Base-by-base conservation (phyloP, 2,888 invertebrate genomes). In the Eristalis tenax region DNA sequence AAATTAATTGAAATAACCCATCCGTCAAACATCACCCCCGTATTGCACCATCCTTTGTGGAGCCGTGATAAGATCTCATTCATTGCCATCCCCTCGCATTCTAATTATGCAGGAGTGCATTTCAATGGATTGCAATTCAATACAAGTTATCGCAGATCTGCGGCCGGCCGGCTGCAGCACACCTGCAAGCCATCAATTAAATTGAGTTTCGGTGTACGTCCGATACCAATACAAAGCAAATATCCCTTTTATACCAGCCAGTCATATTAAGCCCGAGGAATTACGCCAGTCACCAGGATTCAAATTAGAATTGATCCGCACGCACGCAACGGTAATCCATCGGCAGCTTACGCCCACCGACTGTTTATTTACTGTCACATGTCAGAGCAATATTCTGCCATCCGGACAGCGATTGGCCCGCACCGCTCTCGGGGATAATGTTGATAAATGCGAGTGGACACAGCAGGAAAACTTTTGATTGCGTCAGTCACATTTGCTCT, bases 161-260 rank as follows among this genome's bases (percentile, higher is more conserved):
- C 26, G 59, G n/a, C n/a, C 6, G 26, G 59, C 15, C 26, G 18
- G 26, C 13, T 28, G 59, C 15, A 59, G 26, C 38, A 38, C 57
- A 23, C 15, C 23, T 70, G 59, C 59, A 59, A 59, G 26, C 22
- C 35, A 70, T 70, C 70, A 70, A 70, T 22, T 59, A 23, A 70
- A 57, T 59, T 59, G 26, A 59, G 59, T 23, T 26, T 70, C 38
- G 38, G 18, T 57, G 35, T 70, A n/a, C 8, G 38, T 26, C 26
- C 15, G 26, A 13, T 26, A 59, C 11, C 13, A 8, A 11, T 26
- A 59, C 18, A 50, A n/a, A 50, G 43, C 50, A 50, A 50, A 8
- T 50, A 2, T 50, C 50, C 18, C 50, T 50, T 50, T 50, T 18
- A 50, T 50, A 5, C 18, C 18, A 18, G 18, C 50, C 43, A 43